Evolutionary conservation across 2,113 vertebrate genomes (phyloP), one percentile per base, ranked within the genome.

Genomic region (Stegostoma tigrinum): DNA sequence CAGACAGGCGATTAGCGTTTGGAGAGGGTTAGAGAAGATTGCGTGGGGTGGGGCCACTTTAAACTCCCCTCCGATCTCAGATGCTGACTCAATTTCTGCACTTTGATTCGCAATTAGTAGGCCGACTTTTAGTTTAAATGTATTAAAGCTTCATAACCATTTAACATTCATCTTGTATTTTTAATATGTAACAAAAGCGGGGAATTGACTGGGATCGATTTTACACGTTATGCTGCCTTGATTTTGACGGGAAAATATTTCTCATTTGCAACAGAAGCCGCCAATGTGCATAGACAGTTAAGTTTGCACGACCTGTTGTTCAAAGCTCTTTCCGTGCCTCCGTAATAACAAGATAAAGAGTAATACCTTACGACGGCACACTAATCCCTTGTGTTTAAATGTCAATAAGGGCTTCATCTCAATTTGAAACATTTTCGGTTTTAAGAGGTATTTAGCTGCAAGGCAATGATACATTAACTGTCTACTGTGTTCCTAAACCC

Each of bases 371-470:
- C 91, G 8, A 68, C 42, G n/a, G 17, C 15, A 21, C n/a, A n/a
- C 42, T 45, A 94, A 70, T 95, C 67, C 23, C 61, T 61, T 67
- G 93, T 45, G 66, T 48, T 95, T 72, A 68, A 95, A 72, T 68
- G 66, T 23, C n/a, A 61, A 70, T 48, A 30, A 72, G 38, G 67
- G n/a, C 67, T 94, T 42, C 38, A 94, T 94, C 66, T 94, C 38
- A 70, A 70, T 95, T 72, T 70, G 23, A 45, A 95, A 93, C 61
- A 95, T 70, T 94, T 38, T 94, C 34, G 15, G 90, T 17, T 94
- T 61, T 94, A 68, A 68, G 93, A 72, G 67, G 38, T 48, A 72
- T 95, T 95, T 70, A 95, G 45, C 66, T 95, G 42, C 42, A 70
- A 42, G 24, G 93, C 93, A 66, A 17, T 68, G 67, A 72, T 72